phyloP scores from a whole-genome alignment of 1,140 invertebrate species.

The Hyphantria cunea region DNA sequence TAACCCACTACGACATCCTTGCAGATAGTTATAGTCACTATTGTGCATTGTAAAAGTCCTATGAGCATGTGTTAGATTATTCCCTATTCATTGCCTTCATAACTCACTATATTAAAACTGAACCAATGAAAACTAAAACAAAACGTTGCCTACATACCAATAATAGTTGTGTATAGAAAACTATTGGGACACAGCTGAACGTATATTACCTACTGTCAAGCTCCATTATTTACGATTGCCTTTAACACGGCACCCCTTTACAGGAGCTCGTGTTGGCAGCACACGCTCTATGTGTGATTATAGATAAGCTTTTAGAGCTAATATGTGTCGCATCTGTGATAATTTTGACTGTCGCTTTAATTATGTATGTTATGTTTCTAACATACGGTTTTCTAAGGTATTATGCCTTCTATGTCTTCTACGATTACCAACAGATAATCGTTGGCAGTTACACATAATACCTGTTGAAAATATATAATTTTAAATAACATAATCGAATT shows the following conservation, averaged over 20 bases:
- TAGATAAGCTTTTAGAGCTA: constrained; percentile 12
- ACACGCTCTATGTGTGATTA: constrained; percentile 8
- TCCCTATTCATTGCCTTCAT: too few relatives aligned
- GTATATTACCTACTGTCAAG: constrained; percentile 30
- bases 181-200: constrained; percentile 28
- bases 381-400: too few relatives aligned
- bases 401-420: too few relatives aligned
- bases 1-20: too few relatives aligned
- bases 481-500: too few relatives aligned
- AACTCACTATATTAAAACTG: not conserved
- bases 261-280: constrained; percentile 2
- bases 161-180: constrained; percentile 23
- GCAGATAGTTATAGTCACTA: too few relatives aligned
- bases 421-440: too few relatives aligned
- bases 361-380: not conserved
- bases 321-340: constrained; percentile 1
- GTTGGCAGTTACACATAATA: too few relatives aligned
- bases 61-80: too few relatives aligned
- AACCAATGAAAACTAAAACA: constrained; percentile 7
- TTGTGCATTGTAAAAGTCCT: too few relatives aligned
- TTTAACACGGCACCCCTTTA: constrained; percentile 24
- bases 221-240: constrained; percentile 29
- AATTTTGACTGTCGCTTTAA: not conserved
- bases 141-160: constrained; percentile 11
- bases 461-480: too few relatives aligned